A percentile compares a stretch with the other conserved stretches of the same genome.
phyloP scores from a whole-genome alignment of 2,888 invertebrate species.

The Capitulum mitella region DNA sequence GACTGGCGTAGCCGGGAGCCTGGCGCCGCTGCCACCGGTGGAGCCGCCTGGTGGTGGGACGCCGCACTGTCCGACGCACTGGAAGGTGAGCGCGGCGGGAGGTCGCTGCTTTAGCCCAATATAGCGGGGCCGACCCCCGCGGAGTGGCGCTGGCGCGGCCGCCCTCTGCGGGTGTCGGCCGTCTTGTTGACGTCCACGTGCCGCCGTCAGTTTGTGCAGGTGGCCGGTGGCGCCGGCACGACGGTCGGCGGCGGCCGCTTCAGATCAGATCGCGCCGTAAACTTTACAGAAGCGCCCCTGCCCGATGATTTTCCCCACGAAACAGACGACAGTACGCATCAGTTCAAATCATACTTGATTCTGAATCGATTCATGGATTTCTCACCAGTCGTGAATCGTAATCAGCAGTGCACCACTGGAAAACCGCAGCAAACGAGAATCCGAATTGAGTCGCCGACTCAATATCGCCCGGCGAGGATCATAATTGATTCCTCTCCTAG shows the following conservation, averaged over 20 bases:
- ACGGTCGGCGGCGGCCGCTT: not conserved
- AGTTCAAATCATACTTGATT: no score
- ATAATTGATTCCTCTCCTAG: no score
- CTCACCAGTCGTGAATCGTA: no score
- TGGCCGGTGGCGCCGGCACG: no score
- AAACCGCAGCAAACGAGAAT: no score
- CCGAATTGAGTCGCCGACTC: no score
- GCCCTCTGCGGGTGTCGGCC: not conserved
- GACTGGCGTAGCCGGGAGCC: not conserved
- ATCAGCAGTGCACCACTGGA: no score
- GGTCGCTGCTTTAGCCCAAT: not conserved
- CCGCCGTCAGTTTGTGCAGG: not conserved
- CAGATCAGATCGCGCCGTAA: no score
- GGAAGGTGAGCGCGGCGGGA: not conserved
- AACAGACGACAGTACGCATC: not conserved
- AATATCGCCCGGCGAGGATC: no score
- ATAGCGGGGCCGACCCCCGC: not conserved
- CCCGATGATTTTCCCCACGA: no score
- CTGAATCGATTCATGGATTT: no score
- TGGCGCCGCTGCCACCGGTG: not conserved
- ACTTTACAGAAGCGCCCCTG: no score
- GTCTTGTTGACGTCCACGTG: not conserved
- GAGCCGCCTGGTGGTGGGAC: conserved; percentile 10
- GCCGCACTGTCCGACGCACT: not conserved
- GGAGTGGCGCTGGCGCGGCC: not conserved